Base-by-base conservation (phyloP, 2,797 vertebrate genomes). In the Takifugu rubripes region DNA sequence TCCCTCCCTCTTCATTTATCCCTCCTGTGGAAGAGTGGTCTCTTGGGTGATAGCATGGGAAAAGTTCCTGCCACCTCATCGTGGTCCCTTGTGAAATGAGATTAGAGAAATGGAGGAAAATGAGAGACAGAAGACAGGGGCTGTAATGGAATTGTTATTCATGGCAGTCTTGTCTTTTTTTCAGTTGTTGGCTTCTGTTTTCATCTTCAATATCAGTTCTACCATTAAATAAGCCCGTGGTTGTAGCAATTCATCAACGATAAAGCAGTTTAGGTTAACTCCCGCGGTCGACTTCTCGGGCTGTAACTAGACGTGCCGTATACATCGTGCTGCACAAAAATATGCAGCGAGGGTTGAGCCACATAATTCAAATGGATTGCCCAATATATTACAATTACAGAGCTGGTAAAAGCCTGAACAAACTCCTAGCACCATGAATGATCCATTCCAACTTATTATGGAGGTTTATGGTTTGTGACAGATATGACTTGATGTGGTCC, bases 401-500 rank as follows among this genome's bases (percentile, higher is more conserved):
- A 76, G 60, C 65, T 56, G 68, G 55, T 68, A 75, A 75, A 66
- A 68, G 72, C 64, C 74, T 31, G 44, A 51, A 63, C 51, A 45
- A 75, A 73, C 56, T 68, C 64, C 60, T 27, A 54, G 68, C 47
- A 63, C 56, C 77, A 75, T 83, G 67, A 80, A 82, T 74, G 40
- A 85, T 86, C 70, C 82, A 79, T 85, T 88, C 84, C 66, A 68
- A 81, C 81, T 85, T 81, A 89, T 91, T 87, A 87, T 49, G 57
- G 81, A 81, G 70, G 78, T 89, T 91, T 92, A 90, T 87, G 82
- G 84, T 85, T 88, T 88, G 85, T 89, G 81, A 90, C 78, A 76
- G 68, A 77, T 82, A 64, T 85, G 82, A 89, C 78, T 88, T 86
- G 77, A 88, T 86, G 78, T 89, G 82, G 78, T 87, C 83, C 83